A percentile compares a stretch with the other conserved stretches of the same genome.
phyloP scores from a whole-genome alignment of 2,797 vertebrate genomes.

The Synaphobranchus kaupii region DNA sequence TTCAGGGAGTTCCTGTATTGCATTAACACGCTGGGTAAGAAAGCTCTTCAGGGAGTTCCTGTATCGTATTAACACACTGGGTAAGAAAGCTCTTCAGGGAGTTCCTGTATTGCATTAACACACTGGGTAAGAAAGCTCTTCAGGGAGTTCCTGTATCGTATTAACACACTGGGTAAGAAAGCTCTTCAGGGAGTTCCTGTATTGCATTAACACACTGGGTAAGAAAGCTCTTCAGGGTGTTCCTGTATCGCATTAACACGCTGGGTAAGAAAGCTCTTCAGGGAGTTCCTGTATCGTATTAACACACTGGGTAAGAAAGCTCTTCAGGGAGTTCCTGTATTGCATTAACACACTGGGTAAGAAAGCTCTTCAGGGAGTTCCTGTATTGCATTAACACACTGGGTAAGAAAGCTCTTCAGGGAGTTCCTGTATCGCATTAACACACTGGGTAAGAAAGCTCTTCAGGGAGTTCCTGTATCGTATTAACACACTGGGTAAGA shows the following conservation, averaged over 20 bases:
- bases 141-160: constrained; percentile 94
- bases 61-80: constrained; percentile 88
- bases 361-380: constrained; percentile 87
- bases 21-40: constrained; percentile 79
- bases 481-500: constrained; percentile 79
- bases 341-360: constrained; percentile 83
- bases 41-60: constrained; percentile 91
- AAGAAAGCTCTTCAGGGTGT: constrained; percentile 83
- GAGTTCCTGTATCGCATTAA: constrained; percentile 97
- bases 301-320: constrained; percentile 72
- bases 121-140: constrained; percentile 73
- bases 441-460: constrained; percentile 67
- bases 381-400: constrained; percentile 93
- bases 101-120: constrained; percentile 95
- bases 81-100: constrained; percentile 80
- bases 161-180: constrained; percentile 77
- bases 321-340: constrained; percentile 96
- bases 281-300: constrained; percentile 94
- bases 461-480: constrained; percentile 97
- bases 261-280: constrained; percentile 75
- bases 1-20: constrained; percentile 97
- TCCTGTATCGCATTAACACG: constrained; percentile 93
- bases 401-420: constrained; percentile 73
- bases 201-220: constrained; percentile 86
- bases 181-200: constrained; percentile 94